phyloP scores from a whole-genome alignment of 2,113 vertebrate genomes.

The Rhineura floridana region DNA sequence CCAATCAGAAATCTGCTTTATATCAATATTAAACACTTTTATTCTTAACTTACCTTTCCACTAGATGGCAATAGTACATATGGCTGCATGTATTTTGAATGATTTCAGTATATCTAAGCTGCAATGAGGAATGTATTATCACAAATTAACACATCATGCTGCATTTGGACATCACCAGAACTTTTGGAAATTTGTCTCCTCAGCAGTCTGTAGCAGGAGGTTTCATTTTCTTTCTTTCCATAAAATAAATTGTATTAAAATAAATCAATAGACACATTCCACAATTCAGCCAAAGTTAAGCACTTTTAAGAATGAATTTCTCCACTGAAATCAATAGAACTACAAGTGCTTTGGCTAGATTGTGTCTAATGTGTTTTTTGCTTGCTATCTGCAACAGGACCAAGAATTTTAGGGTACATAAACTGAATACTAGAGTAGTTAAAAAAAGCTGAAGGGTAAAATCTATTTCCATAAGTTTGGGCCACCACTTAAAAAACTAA shows the following conservation, averaged over 20 bases:
- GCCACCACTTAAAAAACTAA: slow-evolving; percentile 2
- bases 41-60: slow-evolving; percentile 66
- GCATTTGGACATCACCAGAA: neutral
- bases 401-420: slow-evolving; percentile 7
- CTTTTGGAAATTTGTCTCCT: slow-evolving; percentile 22
- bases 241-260: slow-evolving; percentile 15
- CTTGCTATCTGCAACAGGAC: neutral
- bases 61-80: slow-evolving; percentile 67
- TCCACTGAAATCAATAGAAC: neutral
- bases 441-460: neutral
- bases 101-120: slow-evolving; percentile 33
- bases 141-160: slow-evolving; percentile 23
- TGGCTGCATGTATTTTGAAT: slow-evolving; percentile 32
- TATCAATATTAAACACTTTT: slow-evolving; percentile 13
- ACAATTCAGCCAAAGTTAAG: neutral
- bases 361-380: neutral
- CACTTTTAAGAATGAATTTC: neutral
- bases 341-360: neutral
- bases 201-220: slow-evolving; percentile 29
- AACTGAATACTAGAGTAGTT: neutral
- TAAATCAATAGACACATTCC: too few species aligned
- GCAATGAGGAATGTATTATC: neutral
- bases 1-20: neutral
- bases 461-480: neutral
- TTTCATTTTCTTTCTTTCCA: slow-evolving; percentile 21